These are phyloP conservation scores for Limulus polyphemus DNA, from an alignment of 2,888 invertebrate species.

Conservation along the genomic window DNA sequence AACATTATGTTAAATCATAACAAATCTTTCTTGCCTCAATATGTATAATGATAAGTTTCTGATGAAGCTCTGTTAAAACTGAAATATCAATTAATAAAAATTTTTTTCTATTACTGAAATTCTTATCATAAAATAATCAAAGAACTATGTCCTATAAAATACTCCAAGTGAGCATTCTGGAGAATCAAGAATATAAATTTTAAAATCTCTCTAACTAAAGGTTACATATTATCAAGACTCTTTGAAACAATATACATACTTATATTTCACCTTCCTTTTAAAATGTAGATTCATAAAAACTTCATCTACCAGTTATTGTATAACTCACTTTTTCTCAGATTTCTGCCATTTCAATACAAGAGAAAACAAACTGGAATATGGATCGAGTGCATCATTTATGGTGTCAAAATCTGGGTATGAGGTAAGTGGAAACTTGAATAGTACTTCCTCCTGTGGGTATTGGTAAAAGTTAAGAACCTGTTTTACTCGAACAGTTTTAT, in stretches of 20 bases:
- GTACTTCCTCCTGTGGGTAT: constrained; percentile 52
- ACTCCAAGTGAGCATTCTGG: background rate
- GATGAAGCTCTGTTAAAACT: too few species aligned
- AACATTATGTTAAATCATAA: too few species aligned
- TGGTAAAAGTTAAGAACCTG: constrained; percentile 5
- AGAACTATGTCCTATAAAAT: too few species aligned
- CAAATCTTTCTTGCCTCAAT: too few species aligned
- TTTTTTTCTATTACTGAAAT: too few species aligned
- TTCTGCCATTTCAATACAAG: constrained; percentile 60
- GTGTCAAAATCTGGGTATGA: constrained; percentile 65
- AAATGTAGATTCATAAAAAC: too few species aligned
- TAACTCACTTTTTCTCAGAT: constrained; percentile 49
- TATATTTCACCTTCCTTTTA: too few species aligned
- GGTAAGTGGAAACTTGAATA: constrained; percentile 67
- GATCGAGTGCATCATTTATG: constrained; percentile 50
- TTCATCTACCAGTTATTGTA: background rate
- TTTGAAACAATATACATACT: too few species aligned
- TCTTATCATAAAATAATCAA: too few species aligned
- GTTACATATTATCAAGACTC: too few species aligned
- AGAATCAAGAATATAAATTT: background rate
- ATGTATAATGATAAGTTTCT: too few species aligned
- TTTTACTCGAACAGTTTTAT: background rate
- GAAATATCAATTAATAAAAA: too few species aligned
- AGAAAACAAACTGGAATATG: constrained; percentile 42
- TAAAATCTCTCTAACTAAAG: background rate